Percentiles rank a stretch among this genome's conserved stretches.
These are phyloP conservation scores for Axinella damicornis DNA, from an alignment of 37 sponge, comb jelly and placozoan species.

Conservation along the genomic window DNA sequence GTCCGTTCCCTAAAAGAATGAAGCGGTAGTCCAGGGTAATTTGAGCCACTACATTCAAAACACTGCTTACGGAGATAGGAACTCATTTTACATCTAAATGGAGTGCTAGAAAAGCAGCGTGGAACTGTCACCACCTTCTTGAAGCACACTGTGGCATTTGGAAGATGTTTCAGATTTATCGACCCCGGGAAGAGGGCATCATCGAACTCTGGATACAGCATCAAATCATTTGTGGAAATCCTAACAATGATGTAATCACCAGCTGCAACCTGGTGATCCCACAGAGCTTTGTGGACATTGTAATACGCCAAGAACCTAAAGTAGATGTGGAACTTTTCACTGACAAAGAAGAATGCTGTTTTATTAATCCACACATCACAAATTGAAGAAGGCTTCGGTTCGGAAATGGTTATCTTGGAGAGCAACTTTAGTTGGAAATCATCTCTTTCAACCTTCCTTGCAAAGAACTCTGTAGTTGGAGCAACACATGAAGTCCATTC, in stretches of 20 bases:
- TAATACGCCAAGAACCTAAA: slow-evolving; percentile 73
- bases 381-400: too few relatives aligned
- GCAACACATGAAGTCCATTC: too few relatives aligned
- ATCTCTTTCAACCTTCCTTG: too few relatives aligned
- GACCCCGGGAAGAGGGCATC: slow-evolving; percentile 51
- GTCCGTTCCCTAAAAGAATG: slow-evolving; percentile 47
- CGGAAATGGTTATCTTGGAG: too few relatives aligned
- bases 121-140: slow-evolving; percentile 46
- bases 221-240: slow-evolving; percentile 28
- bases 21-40: slow-evolving; percentile 18
- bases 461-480: too few relatives aligned
- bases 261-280: slow-evolving; percentile 3
- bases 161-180: slow-evolving; percentile 19
- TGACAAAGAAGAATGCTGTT: slow-evolving; percentile 48
- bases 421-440: too few relatives aligned
- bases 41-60: slow-evolving; percentile 45
- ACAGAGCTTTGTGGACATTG: slow-evolving; percentile 55
- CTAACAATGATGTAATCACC: slow-evolving; percentile 6
- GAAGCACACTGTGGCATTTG: slow-evolving; percentile 50
- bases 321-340: slow-evolving; percentile 67
- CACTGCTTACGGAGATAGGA: slow-evolving; percentile 8
- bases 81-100: slow-evolving; percentile 64
- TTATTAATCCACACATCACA: slow-evolving; percentile 58
- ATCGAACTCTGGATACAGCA: slow-evolving; percentile 64
- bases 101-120: slow-evolving; percentile 46